Base-by-base conservation (phyloP, 2,888 invertebrate species). In the Plebejus anna region DNA sequence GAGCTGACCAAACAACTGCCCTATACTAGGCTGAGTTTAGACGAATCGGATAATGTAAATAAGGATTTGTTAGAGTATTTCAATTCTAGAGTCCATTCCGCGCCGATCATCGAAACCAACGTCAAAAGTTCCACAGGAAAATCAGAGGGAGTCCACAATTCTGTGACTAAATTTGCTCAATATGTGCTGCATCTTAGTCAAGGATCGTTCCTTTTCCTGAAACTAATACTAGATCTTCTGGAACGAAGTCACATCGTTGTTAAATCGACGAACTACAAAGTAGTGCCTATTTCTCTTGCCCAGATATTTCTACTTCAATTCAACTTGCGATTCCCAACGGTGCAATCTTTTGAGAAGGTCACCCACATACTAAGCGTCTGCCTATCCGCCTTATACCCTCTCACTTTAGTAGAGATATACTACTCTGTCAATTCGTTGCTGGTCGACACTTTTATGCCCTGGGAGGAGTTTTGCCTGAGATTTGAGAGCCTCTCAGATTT, bases 231-330 rank as follows among this genome's bases (percentile, higher is more conserved):
- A 81, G 98, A 99, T 91, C 95, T 99, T 81, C 96, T 99, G 81
- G 98, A 98, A 88, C 95, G 96, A 83, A 98, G 98, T 71, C 97
- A 98, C 84, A 95, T 99, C 80, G 98, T 98, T 22, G 96, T 98
- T 61, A 99, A 99, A 90, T 98, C 98, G 5, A 96, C 98, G 0
- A 98, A 98, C 86, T 99, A 98, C 88, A 98, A 98, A 94, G 97
- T 98, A 16, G 94, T 98, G 75, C 98, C 98, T 1, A 97, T 98
- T 79, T 97, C 97, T 0, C 88, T 98, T 78, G 97, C 97, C 4
- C 98, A 98, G 91, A 97, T 99, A 85, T 99, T 98, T 88, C 92
- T 98, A 79, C 92, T 99, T 61, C 97, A 98, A 89, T 98, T 99
- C 90, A 99, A 98, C 91, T 92, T 98, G 77, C 95, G 97, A 78